A percentile compares a stretch with the other conserved stretches of the same genome.
phyloP scores from a whole-genome alignment of 2,113 vertebrate genomes.

The Ranitomeya variabilis region DNA sequence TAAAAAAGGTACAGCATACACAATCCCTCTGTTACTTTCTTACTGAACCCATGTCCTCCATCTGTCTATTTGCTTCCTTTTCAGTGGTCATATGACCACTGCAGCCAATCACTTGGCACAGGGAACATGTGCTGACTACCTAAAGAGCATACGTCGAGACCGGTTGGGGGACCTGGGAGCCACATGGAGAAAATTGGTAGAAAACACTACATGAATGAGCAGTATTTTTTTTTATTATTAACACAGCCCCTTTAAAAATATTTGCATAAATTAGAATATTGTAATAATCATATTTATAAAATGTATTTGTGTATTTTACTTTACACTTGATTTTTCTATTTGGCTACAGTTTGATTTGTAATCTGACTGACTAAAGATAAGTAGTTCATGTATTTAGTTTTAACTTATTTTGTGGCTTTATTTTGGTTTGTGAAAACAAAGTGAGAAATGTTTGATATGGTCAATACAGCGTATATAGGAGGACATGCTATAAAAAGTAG shows the following conservation, averaged over 20 bases:
- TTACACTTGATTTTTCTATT: background rate
- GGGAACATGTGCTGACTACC: too few species aligned
- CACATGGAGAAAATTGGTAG: too few species aligned
- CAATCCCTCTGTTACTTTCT: too few species aligned
- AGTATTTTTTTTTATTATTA: too few species aligned
- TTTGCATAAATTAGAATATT: background rate
- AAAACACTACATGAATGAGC: too few species aligned
- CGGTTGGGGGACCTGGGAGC: too few species aligned
- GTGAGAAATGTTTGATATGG: background rate
- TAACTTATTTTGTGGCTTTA: background rate
- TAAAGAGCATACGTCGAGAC: too few species aligned
- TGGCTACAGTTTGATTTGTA: background rate
- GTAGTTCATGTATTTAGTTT: background rate
- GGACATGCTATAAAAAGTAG: constrained; percentile 1
- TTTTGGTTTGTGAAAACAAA: background rate
- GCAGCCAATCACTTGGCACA: too few species aligned
- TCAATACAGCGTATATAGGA: background rate
- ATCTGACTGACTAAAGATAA: background rate
- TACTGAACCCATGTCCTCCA: too few species aligned
- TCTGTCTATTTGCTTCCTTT: too few species aligned
- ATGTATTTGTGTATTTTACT: background rate
- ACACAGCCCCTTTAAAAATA: background rate
- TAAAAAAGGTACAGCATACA: too few species aligned
- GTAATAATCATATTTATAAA: background rate
- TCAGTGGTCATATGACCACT: too few species aligned